phyloP scores from a whole-genome alignment of 2,888 invertebrate species.

The Drosophila quinaria region DNA sequence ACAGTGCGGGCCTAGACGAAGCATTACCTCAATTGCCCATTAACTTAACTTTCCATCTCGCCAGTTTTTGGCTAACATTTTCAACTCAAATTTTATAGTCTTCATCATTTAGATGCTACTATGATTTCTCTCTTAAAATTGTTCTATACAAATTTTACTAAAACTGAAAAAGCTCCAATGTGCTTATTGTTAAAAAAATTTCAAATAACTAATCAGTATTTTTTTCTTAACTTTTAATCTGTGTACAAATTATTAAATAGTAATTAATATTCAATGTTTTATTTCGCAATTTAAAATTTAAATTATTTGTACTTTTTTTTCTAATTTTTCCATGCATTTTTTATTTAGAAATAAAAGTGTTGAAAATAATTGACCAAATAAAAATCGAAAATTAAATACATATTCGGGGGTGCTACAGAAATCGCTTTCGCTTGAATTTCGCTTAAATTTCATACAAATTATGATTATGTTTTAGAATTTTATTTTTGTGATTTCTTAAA shows the following conservation, averaged over 20 bases:
- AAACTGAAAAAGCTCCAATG: too few species aligned
- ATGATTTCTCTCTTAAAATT: background rate
- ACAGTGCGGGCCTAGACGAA: constrained; percentile 43
- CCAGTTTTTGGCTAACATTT: constrained; percentile 4
- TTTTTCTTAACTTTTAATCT: too few species aligned
- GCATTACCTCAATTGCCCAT: constrained; percentile 27
- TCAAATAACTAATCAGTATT: too few species aligned
- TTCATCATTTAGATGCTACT: background rate
- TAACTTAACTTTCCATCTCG: constrained; percentile 8
- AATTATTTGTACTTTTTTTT: too few species aligned
- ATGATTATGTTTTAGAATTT: too few species aligned
- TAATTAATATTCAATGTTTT: background rate
- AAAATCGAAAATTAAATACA: background rate
- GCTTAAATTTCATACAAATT: too few species aligned
- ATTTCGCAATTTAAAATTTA: background rate
- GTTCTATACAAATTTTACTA: background rate
- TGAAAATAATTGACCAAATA: background rate
- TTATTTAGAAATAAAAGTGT: background rate
- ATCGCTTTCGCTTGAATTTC: too few species aligned
- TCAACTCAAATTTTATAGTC: background rate
- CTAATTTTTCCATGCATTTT: background rate
- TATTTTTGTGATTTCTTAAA: too few species aligned
- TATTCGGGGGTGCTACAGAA: too few species aligned
- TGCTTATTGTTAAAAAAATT: too few species aligned
- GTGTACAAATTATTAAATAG: too few species aligned